These are phyloP conservation scores for Diorhabda carinulata DNA, from an alignment of 1,140 invertebrate genomes.

Conservation along the genomic window DNA sequence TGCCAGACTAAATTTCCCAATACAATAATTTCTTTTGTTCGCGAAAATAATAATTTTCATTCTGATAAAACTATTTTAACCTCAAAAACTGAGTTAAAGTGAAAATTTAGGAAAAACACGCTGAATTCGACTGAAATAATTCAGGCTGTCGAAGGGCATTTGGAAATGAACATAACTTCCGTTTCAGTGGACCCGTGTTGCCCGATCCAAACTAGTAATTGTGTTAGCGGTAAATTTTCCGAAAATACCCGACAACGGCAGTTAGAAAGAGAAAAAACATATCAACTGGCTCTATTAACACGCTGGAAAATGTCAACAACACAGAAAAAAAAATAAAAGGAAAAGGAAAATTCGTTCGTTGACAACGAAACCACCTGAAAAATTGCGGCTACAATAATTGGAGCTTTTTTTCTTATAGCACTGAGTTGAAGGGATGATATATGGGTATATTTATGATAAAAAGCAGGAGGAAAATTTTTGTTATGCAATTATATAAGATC, in stretches of 20 bases:
- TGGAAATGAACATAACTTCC: conserved; percentile 44
- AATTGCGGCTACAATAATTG: neutral
- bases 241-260: conserved; percentile 35
- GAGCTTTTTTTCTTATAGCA: neutral
- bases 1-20: no score
- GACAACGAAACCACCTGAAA: conserved; percentile 1
- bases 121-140: conserved; percentile 30
- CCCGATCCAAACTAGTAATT: conserved; percentile 44
- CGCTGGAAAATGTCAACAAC: conserved; percentile 20
- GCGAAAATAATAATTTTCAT: neutral
- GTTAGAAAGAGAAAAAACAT: conserved; percentile 15
- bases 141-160: conserved; percentile 35
- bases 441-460: no score
- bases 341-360: neutral
- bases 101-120: neutral
- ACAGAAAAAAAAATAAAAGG: conserved; percentile 3
- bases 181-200: conserved; percentile 38
- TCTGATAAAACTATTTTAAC: neutral
- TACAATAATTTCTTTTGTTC: no score
- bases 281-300: conserved; percentile 21
- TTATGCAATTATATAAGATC: no score
- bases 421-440: no score
- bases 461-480: no score
- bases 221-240: conserved; percentile 43
- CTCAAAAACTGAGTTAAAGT: neutral